Percentiles rank a stretch among this genome's conserved stretches.
These are phyloP conservation scores for Hypselothyrea guttata DNA, from an alignment of 2,888 invertebrate genomes.

Conservation along the genomic window DNA sequence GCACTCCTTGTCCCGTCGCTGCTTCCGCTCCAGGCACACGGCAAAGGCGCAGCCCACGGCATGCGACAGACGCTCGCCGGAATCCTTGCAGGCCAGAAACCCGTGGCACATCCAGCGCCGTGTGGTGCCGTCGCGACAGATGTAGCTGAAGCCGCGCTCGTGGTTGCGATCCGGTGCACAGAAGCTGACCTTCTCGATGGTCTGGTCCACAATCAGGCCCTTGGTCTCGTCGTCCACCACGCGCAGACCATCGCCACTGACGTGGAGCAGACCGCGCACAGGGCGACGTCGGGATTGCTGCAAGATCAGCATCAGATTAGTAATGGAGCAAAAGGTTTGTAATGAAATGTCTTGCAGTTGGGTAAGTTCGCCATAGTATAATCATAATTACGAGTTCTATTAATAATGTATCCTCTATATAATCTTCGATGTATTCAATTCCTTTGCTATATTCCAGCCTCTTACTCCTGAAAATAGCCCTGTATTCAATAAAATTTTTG, in stretches of 20 bases:
- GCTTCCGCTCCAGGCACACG: constrained; percentile 98
- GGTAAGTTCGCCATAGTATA: too few relatives aligned
- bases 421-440: too few relatives aligned
- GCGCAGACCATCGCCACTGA: constrained; percentile 96
- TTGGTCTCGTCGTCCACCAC: constrained; percentile 99
- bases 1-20: constrained; percentile 97
- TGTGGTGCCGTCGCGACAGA: constrained; percentile 99
- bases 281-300: constrained; percentile 94
- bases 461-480: too few relatives aligned
- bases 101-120: constrained; percentile 99
- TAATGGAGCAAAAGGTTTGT: not conserved
- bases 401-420: too few relatives aligned
- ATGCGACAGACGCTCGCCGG: constrained; percentile 98
- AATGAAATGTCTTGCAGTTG: not conserved
- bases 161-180: constrained; percentile 99
- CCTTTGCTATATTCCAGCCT: too few relatives aligned
- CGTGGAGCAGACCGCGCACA: constrained; percentile 93
- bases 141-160: constrained; percentile 98
- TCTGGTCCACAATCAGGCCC: constrained; percentile 99
- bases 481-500: too few relatives aligned
- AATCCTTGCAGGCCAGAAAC: constrained; percentile 96
- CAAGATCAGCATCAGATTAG: constrained; percentile 63
- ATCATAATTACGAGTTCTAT: too few relatives aligned
- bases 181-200: constrained; percentile 99
- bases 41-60: constrained; percentile 99